These are phyloP conservation scores for Pinna nobilis DNA, from an alignment of 1,140 invertebrate species.

Conservation along the genomic window DNA sequence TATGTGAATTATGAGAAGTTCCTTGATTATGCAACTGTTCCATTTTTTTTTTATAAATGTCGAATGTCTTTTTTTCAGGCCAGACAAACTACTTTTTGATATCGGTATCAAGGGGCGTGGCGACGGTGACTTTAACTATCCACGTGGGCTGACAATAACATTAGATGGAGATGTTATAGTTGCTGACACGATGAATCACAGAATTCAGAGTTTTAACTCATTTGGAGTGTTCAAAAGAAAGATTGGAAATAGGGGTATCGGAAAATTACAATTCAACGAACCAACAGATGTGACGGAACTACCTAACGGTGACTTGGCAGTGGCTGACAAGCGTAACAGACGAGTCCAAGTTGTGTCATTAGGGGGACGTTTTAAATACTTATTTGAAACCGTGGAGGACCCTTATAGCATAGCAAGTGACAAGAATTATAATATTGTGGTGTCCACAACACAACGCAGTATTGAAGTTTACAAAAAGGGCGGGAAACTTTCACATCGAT, in stretches of 20 bases:
- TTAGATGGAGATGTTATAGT: conserved; percentile 88
- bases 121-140: conserved; percentile 65
- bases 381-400: conserved; percentile 48
- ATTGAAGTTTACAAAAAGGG: conserved; percentile 62
- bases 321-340: conserved; percentile 95
- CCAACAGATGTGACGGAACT: conserved; percentile 65
- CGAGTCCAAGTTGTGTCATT: conserved; percentile 89
- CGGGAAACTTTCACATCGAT: conserved; percentile 55
- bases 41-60: background rate
- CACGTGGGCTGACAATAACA: conserved; percentile 83
- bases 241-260: conserved; percentile 60
- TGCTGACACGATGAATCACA: conserved; percentile 94
- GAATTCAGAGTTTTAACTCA: conserved; percentile 78
- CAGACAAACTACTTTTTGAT: conserved; percentile 65
- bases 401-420: conserved; percentile 60
- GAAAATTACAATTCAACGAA: conserved; percentile 62
- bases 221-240: conserved; percentile 61
- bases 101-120: conserved; percentile 58
- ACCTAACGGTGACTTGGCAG: conserved; percentile 79
- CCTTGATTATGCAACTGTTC: background rate
- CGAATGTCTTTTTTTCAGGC: conserved; percentile 51
- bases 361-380: conserved; percentile 79
- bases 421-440: conserved; percentile 52
- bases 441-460: conserved; percentile 47
- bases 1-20: background rate